Conservation (phyloP, 2,888 invertebrate species). For the Drosophila mimetica region DNA sequence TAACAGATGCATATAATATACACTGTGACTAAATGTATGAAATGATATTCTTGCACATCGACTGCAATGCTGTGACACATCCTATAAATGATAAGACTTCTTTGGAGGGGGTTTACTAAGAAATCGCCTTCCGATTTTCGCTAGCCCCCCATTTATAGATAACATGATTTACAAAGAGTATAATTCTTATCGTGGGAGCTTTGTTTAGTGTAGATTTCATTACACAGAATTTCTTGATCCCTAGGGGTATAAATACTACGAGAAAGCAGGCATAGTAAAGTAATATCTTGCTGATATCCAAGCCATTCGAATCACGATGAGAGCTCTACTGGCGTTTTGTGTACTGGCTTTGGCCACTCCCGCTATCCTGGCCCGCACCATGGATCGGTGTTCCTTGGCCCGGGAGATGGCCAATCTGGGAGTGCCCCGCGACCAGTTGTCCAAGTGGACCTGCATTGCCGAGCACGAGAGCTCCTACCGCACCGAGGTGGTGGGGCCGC, state of each 20-base stretch:
- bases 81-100: not conserved
- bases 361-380: constrained; percentile 52
- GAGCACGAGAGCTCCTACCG: constrained; percentile 77
- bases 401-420: constrained; percentile 71
- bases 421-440: constrained; percentile 64
- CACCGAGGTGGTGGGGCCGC: constrained; percentile 83
- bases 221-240: not conserved
- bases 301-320: constrained; percentile 35
- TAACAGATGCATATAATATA: too few species aligned
- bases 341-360: constrained; percentile 45
- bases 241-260: constrained; percentile 3
- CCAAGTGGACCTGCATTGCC: constrained; percentile 77
- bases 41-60: not conserved
- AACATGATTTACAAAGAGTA: not conserved
- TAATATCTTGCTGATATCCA: not conserved
- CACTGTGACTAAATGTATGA: too few species aligned
- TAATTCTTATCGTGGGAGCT: not conserved
- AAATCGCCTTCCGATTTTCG: not conserved
- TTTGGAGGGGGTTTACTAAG: not conserved
- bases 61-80: not conserved
- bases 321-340: constrained; percentile 17
- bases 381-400: constrained; percentile 73
- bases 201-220: not conserved
- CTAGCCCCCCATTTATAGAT: not conserved
- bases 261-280: not conserved